phyloP scores from a whole-genome alignment of 2,113 vertebrate species.

The Sminthopsis crassicaudata region DNA sequence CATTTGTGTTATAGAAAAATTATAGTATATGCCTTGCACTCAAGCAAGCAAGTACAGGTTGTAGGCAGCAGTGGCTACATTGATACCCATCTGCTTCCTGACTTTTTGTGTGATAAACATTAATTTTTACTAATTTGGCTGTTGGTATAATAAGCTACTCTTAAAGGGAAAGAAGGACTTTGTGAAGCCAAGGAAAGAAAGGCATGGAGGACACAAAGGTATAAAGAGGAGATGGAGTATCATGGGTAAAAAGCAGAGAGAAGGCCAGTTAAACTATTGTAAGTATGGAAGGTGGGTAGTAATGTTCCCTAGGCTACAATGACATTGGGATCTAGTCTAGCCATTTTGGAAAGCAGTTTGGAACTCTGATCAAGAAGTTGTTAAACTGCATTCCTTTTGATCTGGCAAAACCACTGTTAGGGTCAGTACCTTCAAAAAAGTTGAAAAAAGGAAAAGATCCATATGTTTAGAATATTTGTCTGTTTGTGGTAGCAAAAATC shows the following conservation, averaged over 20 bases:
- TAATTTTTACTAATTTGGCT: too few species aligned
- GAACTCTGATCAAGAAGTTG: not conserved
- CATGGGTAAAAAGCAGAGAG: not conserved
- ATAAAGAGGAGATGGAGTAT: not conserved
- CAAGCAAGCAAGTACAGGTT: too few species aligned
- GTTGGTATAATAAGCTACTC: not conserved
- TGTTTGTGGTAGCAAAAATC: not conserved
- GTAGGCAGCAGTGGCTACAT: too few species aligned
- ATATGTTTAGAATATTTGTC: not conserved
- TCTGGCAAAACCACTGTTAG: not conserved
- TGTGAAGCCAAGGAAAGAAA: not conserved
- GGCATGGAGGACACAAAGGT: not conserved
- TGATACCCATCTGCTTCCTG: too few species aligned
- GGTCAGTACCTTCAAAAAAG: not conserved
- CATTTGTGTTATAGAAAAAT: too few species aligned
- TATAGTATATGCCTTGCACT: too few species aligned
- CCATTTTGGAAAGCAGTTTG: not conserved
- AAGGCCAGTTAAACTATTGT: not conserved
- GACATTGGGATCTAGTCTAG: not conserved
- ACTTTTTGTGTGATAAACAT: too few species aligned
- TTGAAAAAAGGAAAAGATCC: not conserved
- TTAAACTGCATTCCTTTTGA: not conserved
- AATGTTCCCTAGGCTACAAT: not conserved
- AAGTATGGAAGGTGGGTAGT: not conserved
- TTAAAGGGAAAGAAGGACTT: not conserved